These are phyloP conservation scores for Phocoena phocoena DNA, from an alignment of 2,113 vertebrate genomes.

Conservation along the genomic window DNA sequence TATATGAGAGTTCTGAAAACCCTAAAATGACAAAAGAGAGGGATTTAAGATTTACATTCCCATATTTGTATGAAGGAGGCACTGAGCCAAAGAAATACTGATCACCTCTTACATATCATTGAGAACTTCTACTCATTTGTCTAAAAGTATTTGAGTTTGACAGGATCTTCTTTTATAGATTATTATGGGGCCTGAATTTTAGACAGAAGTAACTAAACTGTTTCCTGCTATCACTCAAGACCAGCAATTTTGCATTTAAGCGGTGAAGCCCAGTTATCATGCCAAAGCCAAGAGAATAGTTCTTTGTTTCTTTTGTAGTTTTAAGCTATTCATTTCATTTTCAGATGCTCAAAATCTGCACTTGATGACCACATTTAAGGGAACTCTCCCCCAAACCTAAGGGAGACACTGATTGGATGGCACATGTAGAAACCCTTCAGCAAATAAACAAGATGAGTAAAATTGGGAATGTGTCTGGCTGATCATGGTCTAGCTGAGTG, in stretches of 20 bases:
- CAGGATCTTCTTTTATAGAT: not conserved
- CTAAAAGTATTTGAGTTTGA: not conserved
- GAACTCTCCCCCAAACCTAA: not conserved
- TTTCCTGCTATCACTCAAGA: not conserved
- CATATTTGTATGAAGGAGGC: not conserved
- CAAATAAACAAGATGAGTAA: not conserved
- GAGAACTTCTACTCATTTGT: not conserved
- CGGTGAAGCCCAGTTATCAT: not conserved
- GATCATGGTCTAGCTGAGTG: not conserved
- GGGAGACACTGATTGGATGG: not conserved
- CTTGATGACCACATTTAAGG: not conserved
- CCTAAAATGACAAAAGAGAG: not conserved
- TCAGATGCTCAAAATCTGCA: not conserved
- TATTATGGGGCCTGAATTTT: not conserved
- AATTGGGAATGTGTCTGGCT: not conserved
- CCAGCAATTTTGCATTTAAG: not conserved
- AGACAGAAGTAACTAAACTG: not conserved
- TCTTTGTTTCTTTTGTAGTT: not conserved
- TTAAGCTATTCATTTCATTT: slow-evolving; percentile 35
- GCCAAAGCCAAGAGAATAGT: not conserved
- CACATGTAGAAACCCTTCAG: not conserved
- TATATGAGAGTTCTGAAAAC: not conserved
- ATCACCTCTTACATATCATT: not conserved
- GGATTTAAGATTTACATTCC: not conserved
- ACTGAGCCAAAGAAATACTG: not conserved